These are phyloP conservation scores for Zaprionus vittiger DNA, from an alignment of 1,140 invertebrate genomes.

Conservation along the genomic window DNA sequence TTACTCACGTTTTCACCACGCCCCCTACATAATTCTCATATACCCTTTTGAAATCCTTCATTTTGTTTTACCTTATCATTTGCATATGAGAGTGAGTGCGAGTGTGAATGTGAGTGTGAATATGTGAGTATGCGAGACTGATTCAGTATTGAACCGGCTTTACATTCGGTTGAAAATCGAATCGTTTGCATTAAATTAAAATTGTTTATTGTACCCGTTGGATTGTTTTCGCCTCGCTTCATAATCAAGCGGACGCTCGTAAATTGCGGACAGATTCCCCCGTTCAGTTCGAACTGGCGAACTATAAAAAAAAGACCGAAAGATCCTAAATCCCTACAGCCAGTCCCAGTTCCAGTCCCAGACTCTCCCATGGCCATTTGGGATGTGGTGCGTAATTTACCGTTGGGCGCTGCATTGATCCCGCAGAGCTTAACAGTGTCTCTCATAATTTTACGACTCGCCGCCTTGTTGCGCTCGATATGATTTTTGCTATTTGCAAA, in stretches of 20 bases:
- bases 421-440: conserved; percentile 57
- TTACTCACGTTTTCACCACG: not conserved
- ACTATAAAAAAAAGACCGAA: conserved; percentile 60
- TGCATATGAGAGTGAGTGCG: not conserved
- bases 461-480: conserved; percentile 13
- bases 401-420: conserved; percentile 49
- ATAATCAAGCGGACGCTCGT: conserved; percentile 37
- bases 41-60: conserved; percentile 18
- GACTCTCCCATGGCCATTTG: not conserved
- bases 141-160: conserved; percentile 48
- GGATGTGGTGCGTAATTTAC: conserved; percentile 50
- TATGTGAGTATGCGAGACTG: not conserved
- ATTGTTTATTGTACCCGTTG: conserved; percentile 57
- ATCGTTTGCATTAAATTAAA: conserved; percentile 64
- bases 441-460: conserved; percentile 50
- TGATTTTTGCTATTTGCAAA: conserved; percentile 46
- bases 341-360: not conserved
- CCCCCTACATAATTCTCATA: not conserved
- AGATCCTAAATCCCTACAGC: conserved; percentile 65
- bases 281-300: conserved; percentile 11
- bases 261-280: conserved; percentile 23
- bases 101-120: not conserved
- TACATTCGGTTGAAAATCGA: conserved; percentile 23
- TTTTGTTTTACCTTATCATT: conserved; percentile 15
- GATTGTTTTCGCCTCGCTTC: conserved; percentile 35